phyloP scores from a whole-genome alignment of 37 sponge, comb jelly and placozoan species.

The Aphrocallistes beatrix region DNA sequence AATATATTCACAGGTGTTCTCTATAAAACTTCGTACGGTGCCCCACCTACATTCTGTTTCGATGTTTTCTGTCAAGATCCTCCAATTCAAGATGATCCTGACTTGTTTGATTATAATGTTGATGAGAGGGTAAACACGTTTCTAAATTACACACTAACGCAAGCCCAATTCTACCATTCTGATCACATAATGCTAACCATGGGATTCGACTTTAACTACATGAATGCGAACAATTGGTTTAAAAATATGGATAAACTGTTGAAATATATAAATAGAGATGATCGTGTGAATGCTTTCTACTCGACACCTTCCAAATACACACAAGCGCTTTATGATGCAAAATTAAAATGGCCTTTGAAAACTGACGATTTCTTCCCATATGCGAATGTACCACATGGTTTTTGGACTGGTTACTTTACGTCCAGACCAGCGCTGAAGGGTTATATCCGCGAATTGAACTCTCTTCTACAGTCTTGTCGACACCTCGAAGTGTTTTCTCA shows the following conservation, averaged over 20 bases:
- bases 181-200: constrained; percentile 89
- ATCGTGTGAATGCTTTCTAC: constrained; percentile 74
- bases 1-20: constrained; percentile 81
- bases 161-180: constrained; percentile 34
- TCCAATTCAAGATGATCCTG: constrained; percentile 66
- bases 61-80: constrained; percentile 55
- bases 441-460: constrained; percentile 61
- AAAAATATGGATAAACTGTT: constrained; percentile 87
- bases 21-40: constrained; percentile 45
- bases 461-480: constrained; percentile 70
- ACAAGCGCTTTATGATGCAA: constrained; percentile 41
- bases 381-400: constrained; percentile 53
- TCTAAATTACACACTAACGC: constrained; percentile 19
- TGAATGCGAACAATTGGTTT: constrained; percentile 58
- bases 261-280: constrained; percentile 48
- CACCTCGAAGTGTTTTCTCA: constrained; percentile 57
- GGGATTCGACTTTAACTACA: constrained; percentile 82
- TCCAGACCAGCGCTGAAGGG: constrained; percentile 86
- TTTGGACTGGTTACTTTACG: constrained; percentile 95
- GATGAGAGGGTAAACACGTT: constrained; percentile 40
- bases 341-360: constrained; percentile 47
- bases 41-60: constrained; percentile 79
- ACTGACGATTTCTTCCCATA: constrained; percentile 97
- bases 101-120: constrained; percentile 60
- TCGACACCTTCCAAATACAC: constrained; percentile 83